These are phyloP conservation scores for Scaptomyza montana DNA, from an alignment of 1,140 invertebrate species.

Conservation along the genomic window DNA sequence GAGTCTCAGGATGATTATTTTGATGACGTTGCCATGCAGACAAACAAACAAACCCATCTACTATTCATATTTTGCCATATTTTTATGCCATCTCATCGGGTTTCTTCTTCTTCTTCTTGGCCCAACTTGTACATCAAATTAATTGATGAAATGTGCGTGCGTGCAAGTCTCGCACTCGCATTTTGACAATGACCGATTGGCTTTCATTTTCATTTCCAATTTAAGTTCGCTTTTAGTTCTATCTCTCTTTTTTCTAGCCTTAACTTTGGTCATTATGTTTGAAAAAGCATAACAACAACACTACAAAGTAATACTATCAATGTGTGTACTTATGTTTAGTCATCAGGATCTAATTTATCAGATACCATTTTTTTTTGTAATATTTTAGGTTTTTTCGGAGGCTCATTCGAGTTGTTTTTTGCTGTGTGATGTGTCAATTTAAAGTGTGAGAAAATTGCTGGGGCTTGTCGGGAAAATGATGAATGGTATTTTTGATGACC, in stretches of 20 bases:
- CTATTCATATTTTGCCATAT: constrained; percentile 56
- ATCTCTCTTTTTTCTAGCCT: neutral
- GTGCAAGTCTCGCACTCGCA: constrained; percentile 25
- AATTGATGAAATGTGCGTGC: constrained; percentile 78
- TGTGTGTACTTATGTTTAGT: constrained; percentile 51
- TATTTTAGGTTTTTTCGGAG: no score
- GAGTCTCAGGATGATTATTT: constrained; percentile 74
- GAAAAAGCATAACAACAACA: constrained; percentile 13
- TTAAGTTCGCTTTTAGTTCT: constrained; percentile 29
- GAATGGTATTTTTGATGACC: constrained; percentile 53
- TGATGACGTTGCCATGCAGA: constrained; percentile 78
- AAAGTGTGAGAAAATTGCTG: constrained; percentile 76
- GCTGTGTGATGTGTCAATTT: constrained; percentile 71
- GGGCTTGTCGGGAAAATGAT: constrained; percentile 49
- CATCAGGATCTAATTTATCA: constrained; percentile 78
- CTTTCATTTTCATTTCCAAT: constrained; percentile 45
- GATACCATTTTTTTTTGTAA: neutral
- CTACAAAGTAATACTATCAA: neutral
- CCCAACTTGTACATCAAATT: constrained; percentile 59
- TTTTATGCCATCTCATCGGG: constrained; percentile 68
- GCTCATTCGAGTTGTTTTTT: constrained; percentile 1
- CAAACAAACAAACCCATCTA: constrained; percentile 9
- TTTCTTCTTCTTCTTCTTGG: neutral
- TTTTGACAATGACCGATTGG: constrained; percentile 76
- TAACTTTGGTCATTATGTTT: constrained; percentile 7